Evolutionary conservation across 2,797 vertebrate species (phyloP), one percentile per base, ranked within the genome.

Genomic region (Sorex maritimensis): DNA sequence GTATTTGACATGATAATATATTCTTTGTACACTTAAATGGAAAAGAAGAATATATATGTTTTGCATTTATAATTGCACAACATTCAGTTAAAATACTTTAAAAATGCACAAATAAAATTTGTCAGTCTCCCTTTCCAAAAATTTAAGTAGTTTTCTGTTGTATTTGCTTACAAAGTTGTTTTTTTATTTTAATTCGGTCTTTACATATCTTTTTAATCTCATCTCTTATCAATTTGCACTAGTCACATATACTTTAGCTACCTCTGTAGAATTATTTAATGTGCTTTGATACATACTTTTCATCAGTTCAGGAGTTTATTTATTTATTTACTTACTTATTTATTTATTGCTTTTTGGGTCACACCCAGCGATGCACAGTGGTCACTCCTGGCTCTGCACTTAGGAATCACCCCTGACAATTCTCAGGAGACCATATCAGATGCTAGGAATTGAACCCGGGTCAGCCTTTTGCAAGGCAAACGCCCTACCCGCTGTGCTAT

Each of bases 71-170:
- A 87, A 87, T 52, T 67, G 19, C 28, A 55, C 52, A 55, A 55
- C 52, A 5, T 55, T 55, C 4, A 73, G 46, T 81, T 72, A 58
- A 24, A 81, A 2, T 81, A 84, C 34, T 81, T 81, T 85, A 10
- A 68, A 67, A 69, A 77, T 77, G n/a, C 30, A 91, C 30, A 91
- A 79, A 71, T 91, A 30, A 74, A 91, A 65, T 21, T 10, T 63
- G 13, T 91, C 63, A 67, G 13, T 10, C 23, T 88, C 9, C 13
- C 68, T 80, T 88, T 86, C 19, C 34, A 91, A 77, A 77, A 17
- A n/a, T 23, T 91, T 81, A 44, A 12, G 21, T 93, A 38, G 10
- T 21, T 92, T 88, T 93, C n/a, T 28, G 49, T 71, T 24, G 38
- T 65, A 88, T 75, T 75, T 77, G 63, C 63, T 91, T 80, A 49